A percentile compares a stretch with the other conserved stretches of the same genome.
phyloP scores from a whole-genome alignment of 2,888 invertebrate genomes.

The Tribolium freemani region DNA sequence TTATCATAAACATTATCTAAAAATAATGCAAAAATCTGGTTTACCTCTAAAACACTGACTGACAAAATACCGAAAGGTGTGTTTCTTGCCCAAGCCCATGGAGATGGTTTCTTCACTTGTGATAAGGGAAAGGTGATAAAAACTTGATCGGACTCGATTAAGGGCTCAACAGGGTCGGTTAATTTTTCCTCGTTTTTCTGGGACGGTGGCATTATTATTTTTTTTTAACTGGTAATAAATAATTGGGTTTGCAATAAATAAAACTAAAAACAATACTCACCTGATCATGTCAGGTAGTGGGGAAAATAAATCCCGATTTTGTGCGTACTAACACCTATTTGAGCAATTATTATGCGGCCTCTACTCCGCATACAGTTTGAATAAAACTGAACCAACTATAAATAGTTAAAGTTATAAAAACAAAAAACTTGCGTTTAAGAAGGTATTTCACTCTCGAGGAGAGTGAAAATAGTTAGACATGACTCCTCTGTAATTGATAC shows the following conservation, averaged over 20 bases:
- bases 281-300: slow-evolving; percentile 37
- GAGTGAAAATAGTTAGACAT: slow-evolving; percentile 11
- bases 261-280: too few relatives aligned
- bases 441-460: slow-evolving; percentile 1
- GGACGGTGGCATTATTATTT: neutral
- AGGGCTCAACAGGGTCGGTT: neutral
- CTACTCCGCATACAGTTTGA: neutral
- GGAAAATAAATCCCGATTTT: neutral
- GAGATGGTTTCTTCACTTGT: slow-evolving; percentile 22
- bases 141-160: neutral
- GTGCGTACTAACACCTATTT: slow-evolving; percentile 11
- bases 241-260: too few relatives aligned
- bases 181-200: neutral
- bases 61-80: slow-evolving; percentile 60
- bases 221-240: neutral
- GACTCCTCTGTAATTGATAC: slow-evolving; percentile 40
- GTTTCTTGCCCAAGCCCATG: neutral
- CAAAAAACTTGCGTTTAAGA: neutral
- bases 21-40: slow-evolving; percentile 27
- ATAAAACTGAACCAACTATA: slow-evolving; percentile 40
- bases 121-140: neutral
- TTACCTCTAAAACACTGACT: slow-evolving; percentile 62
- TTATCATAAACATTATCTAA: neutral
- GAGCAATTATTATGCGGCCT: neutral
- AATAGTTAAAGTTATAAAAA: slow-evolving; percentile 43